phyloP scores from a whole-genome alignment of 2,888 invertebrate species.

The Hartigia nigra region DNA sequence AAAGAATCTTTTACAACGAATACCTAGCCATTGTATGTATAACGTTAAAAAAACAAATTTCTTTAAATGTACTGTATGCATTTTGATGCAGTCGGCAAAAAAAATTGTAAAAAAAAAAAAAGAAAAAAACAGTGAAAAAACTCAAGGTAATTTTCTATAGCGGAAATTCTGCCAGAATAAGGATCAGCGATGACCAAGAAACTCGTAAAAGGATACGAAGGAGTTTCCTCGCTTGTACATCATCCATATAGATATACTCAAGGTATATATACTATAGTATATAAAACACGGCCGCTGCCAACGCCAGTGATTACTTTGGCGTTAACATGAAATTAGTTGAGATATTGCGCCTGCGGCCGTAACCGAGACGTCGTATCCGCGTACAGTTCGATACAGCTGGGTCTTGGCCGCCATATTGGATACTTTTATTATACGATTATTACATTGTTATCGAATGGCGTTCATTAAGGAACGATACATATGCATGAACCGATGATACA shows the following conservation, averaged over 20 bases:
- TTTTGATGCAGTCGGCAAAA: background rate
- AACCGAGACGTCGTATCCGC: slow-evolving; percentile 19
- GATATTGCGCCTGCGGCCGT: slow-evolving; percentile 17
- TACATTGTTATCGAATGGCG: slow-evolving; percentile 34
- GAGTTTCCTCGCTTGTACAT: background rate
- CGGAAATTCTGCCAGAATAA: background rate
- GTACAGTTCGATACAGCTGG: slow-evolving; percentile 22
- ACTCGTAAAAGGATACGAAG: slow-evolving; percentile 6
- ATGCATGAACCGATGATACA: no score
- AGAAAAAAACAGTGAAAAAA: background rate
- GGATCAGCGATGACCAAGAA: background rate
- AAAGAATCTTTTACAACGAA: background rate
- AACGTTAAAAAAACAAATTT: background rate
- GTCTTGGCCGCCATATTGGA: slow-evolving; percentile 27
- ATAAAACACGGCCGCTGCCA: slow-evolving; percentile 5
- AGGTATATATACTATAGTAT: background rate
- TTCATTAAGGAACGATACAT: no score
- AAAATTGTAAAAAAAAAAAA: background rate
- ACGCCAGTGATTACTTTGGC: slow-evolving; percentile 11
- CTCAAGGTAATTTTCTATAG: background rate
- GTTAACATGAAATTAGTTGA: slow-evolving; percentile 26
- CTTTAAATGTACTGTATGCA: background rate
- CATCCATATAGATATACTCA: background rate
- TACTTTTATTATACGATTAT: slow-evolving; percentile 29
- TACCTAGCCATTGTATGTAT: background rate